Conservation (phyloP, 2,888 invertebrate species). For the Calameuta filiformis region DNA sequence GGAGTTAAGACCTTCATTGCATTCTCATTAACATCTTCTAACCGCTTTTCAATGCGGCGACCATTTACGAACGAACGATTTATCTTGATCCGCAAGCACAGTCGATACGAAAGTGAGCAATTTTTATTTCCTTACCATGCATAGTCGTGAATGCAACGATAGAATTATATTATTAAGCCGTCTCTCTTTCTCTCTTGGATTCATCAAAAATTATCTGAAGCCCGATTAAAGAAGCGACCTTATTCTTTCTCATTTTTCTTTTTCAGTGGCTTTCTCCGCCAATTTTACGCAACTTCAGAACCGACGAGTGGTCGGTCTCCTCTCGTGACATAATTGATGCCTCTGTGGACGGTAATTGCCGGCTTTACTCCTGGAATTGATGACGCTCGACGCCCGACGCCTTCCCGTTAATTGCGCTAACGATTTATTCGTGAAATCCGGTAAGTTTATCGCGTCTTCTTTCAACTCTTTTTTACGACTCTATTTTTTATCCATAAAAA, state of each 20-base stretch:
- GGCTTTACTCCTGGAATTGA: slow-evolving; percentile 36
- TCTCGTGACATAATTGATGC: slow-evolving; percentile 40
- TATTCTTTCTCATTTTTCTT: not conserved
- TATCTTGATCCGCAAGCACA: not conserved
- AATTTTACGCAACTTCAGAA: slow-evolving; percentile 22
- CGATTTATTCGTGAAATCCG: slow-evolving; percentile 36
- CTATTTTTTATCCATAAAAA: not conserved
- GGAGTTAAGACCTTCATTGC: slow-evolving; percentile 48
- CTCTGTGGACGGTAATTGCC: slow-evolving; percentile 34
- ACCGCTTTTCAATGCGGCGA: slow-evolving; percentile 35
- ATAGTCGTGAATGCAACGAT: not conserved
- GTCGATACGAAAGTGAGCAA: not conserved
- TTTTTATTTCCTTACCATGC: not conserved
- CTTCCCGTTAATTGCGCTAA: slow-evolving; percentile 30
- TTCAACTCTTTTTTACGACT: not conserved
- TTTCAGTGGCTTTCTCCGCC: slow-evolving; percentile 15
- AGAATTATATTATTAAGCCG: not conserved
- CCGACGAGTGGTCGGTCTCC: slow-evolving; percentile 30
- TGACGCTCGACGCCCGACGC: slow-evolving; percentile 34
- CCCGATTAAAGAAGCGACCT: not conserved
- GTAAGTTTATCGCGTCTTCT: slow-evolving; percentile 21
- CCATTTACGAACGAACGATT: slow-evolving; percentile 14
- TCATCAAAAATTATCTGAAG: slow-evolving; percentile 7
- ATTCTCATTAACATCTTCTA: slow-evolving; percentile 47
- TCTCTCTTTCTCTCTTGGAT: not conserved